Base-by-base conservation (phyloP, 2,888 invertebrate species). In the Mythimna lalbum region DNA sequence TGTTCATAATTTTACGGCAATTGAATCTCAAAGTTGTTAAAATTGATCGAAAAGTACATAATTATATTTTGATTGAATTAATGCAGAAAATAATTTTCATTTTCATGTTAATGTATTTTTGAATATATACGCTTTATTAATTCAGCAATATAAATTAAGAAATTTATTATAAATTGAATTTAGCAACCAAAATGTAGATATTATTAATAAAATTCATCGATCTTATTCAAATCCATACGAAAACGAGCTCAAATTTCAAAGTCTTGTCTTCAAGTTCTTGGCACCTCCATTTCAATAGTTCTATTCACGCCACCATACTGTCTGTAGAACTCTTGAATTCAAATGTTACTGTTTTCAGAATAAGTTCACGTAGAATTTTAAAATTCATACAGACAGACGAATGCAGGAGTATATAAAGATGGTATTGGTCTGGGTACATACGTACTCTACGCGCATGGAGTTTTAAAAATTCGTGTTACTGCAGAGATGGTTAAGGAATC, bases 361-460 rank as follows among this genome's bases (percentile, higher is more conserved):
- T 75, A 76, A 55, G 49, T 70, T 80, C 80, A 80, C 80, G 76
- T 80, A 80, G 76, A 80, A 78, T 80, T 70, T 80, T 75, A 79
- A 80, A 78, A 78, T 80, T 76, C 76, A 80, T 70, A 76, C 55
- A 78, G 74, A 69, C 47, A 63, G 65, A 69, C 80, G 75, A 53
- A 23, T 61, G 77, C 60, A n/a, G 33, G 56, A 69, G 56, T 69
- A 47, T 75, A 63, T 60, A 59, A 67, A 43, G 52, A 66, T 53
- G 23, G 61, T 75, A 65, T 65, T 75, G 61, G 39, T 79, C 60
- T 63, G 47, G 17, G 33, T 59, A 59, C 31, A 52, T 39, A 62
- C 27, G 50, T 50, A 21, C 47, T n/a, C 23, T 49, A 55, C 39
- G 73, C 50, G 78, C 27, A 49, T 36, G n/a, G 64, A 65, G 55